Conservation (phyloP, 1,140 invertebrate species). For the Cydia amplana region DNA sequence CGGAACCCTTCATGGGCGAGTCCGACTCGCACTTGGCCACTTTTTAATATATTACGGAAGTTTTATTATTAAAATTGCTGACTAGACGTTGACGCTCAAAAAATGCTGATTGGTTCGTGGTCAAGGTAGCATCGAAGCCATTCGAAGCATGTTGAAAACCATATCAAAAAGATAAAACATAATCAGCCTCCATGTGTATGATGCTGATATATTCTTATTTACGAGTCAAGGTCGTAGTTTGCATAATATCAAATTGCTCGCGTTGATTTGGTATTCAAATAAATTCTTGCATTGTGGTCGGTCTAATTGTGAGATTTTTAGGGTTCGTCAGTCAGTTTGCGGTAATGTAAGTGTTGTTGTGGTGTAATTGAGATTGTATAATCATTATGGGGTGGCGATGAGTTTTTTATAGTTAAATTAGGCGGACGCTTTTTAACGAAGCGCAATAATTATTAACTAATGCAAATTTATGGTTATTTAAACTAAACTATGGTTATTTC, state of each 20-base stretch:
- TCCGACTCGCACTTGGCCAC: too few relatives aligned
- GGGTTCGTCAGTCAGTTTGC: background rate
- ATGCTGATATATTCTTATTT: slow-evolving; percentile 77
- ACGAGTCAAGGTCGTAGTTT: slow-evolving; percentile 75
- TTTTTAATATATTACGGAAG: too few relatives aligned
- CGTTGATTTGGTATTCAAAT: slow-evolving; percentile 78
- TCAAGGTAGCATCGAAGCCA: too few relatives aligned
- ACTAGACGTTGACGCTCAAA: too few relatives aligned
- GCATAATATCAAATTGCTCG: slow-evolving; percentile 76
- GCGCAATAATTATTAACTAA: too few relatives aligned
- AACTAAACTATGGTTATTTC: too few relatives aligned
- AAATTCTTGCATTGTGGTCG: slow-evolving; percentile 62
- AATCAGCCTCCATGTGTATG: slow-evolving; percentile 69
- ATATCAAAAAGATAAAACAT: too few relatives aligned
- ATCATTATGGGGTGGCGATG: background rate
- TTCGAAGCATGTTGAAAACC: too few relatives aligned
- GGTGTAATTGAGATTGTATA: background rate
- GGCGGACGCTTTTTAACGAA: background rate
- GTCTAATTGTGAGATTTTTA: slow-evolving; percentile 8
- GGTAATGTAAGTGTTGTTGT: background rate
- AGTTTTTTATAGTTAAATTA: background rate
- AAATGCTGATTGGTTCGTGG: too few relatives aligned
- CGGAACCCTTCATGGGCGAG: too few relatives aligned
- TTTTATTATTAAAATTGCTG: too few relatives aligned
- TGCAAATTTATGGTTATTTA: too few relatives aligned